Conservation (phyloP, 2,113 vertebrate genomes). For the Paramormyrops kingsleyae region DNA sequence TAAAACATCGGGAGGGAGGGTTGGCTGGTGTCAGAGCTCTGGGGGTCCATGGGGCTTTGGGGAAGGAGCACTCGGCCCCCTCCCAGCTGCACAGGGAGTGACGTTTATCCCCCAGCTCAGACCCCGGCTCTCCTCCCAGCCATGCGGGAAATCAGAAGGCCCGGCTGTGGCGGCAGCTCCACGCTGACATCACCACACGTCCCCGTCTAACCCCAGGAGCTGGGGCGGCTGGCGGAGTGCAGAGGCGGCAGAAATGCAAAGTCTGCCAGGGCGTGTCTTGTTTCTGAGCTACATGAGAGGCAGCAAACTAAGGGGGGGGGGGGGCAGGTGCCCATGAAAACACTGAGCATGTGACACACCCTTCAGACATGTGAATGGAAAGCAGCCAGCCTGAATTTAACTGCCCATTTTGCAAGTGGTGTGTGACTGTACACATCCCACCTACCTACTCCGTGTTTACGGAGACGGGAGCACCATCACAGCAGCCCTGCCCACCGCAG, state of each 20-base stretch:
- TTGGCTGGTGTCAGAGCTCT: background rate
- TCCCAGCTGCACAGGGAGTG: background rate
- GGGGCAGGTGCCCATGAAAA: background rate
- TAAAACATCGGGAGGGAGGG: background rate
- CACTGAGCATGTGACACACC: background rate
- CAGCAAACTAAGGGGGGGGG: background rate
- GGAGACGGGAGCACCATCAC: background rate
- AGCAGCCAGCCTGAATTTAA: background rate
- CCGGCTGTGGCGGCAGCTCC: background rate
- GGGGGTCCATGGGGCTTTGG: background rate
- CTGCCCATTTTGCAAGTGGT: background rate
- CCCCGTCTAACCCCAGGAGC: background rate
- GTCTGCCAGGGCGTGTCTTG: background rate
- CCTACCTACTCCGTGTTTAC: background rate
- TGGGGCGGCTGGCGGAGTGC: background rate
- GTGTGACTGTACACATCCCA: background rate
- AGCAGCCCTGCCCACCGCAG: background rate
- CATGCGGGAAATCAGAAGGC: background rate
- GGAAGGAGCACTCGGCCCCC: background rate
- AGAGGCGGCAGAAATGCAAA: background rate
- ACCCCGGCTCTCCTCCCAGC: background rate
- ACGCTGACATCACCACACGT: background rate
- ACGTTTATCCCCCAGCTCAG: background rate
- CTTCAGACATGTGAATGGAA: background rate
- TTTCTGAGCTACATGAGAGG: background rate